Conservation (phyloP, 2,888 invertebrate species). For the Lydus trimaculatus region DNA sequence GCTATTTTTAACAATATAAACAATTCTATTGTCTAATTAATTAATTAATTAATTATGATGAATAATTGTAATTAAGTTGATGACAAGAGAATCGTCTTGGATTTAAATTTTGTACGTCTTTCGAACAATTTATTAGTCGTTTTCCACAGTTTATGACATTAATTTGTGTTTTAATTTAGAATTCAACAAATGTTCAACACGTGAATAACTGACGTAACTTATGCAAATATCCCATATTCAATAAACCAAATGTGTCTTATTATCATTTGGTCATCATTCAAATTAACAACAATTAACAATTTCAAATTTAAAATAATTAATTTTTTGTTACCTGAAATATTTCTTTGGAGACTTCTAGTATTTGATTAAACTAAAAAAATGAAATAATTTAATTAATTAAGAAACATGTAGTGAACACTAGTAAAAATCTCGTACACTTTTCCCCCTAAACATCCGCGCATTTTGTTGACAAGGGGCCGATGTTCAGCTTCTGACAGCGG, state of each 20-base stretch:
- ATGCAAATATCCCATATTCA: background rate
- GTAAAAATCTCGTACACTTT: slow-evolving; percentile 40
- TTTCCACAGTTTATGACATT: background rate
- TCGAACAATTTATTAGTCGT: background rate
- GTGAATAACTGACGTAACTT: background rate
- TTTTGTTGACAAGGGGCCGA: slow-evolving; percentile 56
- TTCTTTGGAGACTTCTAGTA: background rate
- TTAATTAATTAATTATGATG: background rate
- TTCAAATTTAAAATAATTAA: background rate
- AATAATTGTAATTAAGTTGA: background rate
- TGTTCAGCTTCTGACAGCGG: slow-evolving; percentile 53
- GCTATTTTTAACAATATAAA: background rate
- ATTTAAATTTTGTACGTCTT: background rate
- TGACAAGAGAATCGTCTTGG: background rate
- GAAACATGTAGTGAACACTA: slow-evolving; percentile 19
- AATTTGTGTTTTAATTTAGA: background rate
- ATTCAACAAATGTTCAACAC: slow-evolving; percentile 2
- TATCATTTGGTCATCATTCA: background rate
- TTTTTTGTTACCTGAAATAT: background rate
- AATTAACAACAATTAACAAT: background rate
- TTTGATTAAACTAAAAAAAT: background rate
- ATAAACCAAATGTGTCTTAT: background rate
- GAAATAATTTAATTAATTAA: background rate
- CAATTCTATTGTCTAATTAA: background rate
- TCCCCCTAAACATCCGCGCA: slow-evolving; percentile 50